Conservation (phyloP, 1,140 invertebrate species). For the Sesamia nonagrioides region DNA sequence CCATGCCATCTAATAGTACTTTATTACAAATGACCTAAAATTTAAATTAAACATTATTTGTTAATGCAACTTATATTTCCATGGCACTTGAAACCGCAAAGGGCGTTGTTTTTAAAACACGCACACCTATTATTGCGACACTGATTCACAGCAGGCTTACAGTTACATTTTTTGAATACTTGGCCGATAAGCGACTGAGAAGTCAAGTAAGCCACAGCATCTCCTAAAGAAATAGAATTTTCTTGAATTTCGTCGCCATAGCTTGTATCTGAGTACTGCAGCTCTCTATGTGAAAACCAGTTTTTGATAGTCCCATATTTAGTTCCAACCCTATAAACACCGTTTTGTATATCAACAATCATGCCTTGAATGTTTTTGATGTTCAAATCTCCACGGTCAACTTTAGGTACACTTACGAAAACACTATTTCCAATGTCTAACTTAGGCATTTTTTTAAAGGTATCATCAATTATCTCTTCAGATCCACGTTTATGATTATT, state of each 20-base stretch:
- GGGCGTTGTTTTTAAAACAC: not conserved
- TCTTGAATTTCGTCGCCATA: not conserved
- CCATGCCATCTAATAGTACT: too few species aligned
- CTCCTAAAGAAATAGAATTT: not conserved
- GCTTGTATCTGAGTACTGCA: not conserved
- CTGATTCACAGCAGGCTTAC: not conserved
- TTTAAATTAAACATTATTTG: too few species aligned
- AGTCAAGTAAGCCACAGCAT: not conserved
- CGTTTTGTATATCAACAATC: not conserved
- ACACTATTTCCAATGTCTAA: not conserved
- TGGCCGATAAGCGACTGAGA: not conserved
- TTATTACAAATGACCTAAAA: too few species aligned
- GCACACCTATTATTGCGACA: not conserved
- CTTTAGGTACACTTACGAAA: not conserved
- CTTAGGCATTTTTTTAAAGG: not conserved
- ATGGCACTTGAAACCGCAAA: too few species aligned
- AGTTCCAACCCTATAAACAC: not conserved
- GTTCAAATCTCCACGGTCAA: not conserved
- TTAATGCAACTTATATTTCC: not conserved
- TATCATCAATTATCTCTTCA: not conserved
- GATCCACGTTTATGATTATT: not conserved
- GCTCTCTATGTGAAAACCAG: not conserved
- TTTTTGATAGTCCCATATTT: not conserved
- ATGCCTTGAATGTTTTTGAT: not conserved
- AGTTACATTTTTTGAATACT: not conserved